Evolutionary conservation across 2,113 vertebrate species (phyloP).

Genomic region (Clupea harengus): DNA sequence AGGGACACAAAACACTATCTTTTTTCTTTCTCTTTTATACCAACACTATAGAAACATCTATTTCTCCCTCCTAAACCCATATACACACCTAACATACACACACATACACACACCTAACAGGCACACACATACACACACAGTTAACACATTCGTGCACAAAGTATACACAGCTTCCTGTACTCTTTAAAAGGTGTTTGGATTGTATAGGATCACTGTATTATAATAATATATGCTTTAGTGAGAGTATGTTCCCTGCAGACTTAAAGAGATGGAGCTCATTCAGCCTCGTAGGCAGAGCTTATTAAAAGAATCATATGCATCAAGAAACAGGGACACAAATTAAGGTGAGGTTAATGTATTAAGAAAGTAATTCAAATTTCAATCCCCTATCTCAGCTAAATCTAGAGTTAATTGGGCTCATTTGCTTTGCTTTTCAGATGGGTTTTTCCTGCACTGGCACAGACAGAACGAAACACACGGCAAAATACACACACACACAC

Average conservation of each 20-base stretch:
- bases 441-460: not conserved
- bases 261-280: not conserved
- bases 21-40: no score
- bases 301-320: not conserved
- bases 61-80: no score
- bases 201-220: not conserved
- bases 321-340: not conserved
- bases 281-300: not conserved
- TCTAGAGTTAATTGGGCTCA: not conserved
- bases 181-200: not conserved
- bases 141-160: not conserved
- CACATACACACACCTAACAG: not conserved
- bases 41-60: no score
- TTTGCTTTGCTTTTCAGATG: not conserved
- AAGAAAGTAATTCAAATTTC: not conserved
- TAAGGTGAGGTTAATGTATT: not conserved
- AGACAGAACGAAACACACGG: not conserved
- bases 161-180: not conserved
- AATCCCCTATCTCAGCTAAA: not conserved
- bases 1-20: no score
- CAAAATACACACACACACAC: constrained; percentile 4
- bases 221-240: not conserved
- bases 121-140: not conserved
- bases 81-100: no score
- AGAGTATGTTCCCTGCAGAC: not conserved